Base-by-base conservation (phyloP, 1,140 invertebrate genomes). In the Ceratitis capitata region DNA sequence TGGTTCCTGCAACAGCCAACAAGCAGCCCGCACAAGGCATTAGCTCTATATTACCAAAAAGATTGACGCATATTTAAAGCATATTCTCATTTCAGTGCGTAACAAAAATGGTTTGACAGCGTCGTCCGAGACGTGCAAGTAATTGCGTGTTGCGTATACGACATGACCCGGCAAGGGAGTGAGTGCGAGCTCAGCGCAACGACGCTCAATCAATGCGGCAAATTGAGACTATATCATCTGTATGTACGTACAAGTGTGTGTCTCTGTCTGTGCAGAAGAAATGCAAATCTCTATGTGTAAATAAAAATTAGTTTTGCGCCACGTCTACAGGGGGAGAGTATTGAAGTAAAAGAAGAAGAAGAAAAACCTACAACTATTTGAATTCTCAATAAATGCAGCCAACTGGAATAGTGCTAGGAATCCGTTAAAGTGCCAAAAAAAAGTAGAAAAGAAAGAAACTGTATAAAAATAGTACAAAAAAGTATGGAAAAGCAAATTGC, bases 141-240 rank as follows among this genome's bases (percentile, higher is more conserved):
- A 74, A 74, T 74, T n/a, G 35, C 32, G 39, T 78, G n/a, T 78
- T 78, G 42, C 39, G 69, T 78, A 78, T 78, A 78, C 69, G 69
- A 23, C 39, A 78, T 78, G 35, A 39, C 39, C 9, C 6, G 7
- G 39, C 14, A 69, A 14, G 4, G 5, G 16, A 61, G 58, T 12
- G 12, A 61, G 14, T 29, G 23, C 26, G 23, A 58, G 29, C 29
- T 32, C 29, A 69, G 32, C 61, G 16, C 61, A 35, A 23, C 32
- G 32, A 35, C 3, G 64, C 35, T 39, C 64, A 69, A 69, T 39
- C 64, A 69, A 39, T 69, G 16, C 35, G 32, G 32, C 35, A 39
- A 42, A 69, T 69, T n/a, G 35, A 69, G 35, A 69, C 58, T 10
- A n/a, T 61, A 29, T 10, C 6, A 10, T 23, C 3, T 6, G 58